These are phyloP conservation scores for Pangasius macronema DNA, from an alignment of 2,797 vertebrate genomes.

Conservation along the genomic window DNA sequence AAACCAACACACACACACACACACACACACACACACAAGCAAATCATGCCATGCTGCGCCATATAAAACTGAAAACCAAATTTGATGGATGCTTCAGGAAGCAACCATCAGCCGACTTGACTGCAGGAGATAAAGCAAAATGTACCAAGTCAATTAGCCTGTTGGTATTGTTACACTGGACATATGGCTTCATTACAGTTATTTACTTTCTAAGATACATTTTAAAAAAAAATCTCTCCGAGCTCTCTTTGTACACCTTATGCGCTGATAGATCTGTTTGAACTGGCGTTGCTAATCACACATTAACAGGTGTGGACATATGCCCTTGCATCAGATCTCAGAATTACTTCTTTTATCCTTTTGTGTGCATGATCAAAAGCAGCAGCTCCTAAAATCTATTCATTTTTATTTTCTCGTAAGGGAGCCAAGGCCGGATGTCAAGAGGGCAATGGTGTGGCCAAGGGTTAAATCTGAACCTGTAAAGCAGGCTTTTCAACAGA, in stretches of 20 bases:
- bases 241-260: slow-evolving; percentile 16
- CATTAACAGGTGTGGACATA: slow-evolving; percentile 34
- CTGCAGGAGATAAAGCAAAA: slow-evolving; percentile 3
- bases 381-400: neutral
- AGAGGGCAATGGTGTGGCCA: neutral
- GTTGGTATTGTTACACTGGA: slow-evolving; percentile 10
- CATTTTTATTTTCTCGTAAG: neutral
- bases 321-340: slow-evolving; percentile 16
- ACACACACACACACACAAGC: neutral
- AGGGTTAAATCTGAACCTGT: neutral
- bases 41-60: neutral
- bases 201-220: slow-evolving; percentile 5
- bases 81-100: neutral
- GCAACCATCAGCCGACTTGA: neutral
- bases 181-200: slow-evolving; percentile 33
- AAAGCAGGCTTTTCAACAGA: neutral
- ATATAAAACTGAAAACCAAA: slow-evolving; percentile 1
- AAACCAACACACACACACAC: neutral
- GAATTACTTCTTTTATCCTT: slow-evolving; percentile 14
- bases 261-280: slow-evolving; percentile 34
- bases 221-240: neutral
- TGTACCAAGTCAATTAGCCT: neutral
- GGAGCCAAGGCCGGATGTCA: neutral
- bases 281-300: slow-evolving; percentile 22
- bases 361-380: slow-evolving; percentile 3